Conservation (phyloP, 2,888 invertebrate genomes). For the Chrysolina haemoptera region DNA sequence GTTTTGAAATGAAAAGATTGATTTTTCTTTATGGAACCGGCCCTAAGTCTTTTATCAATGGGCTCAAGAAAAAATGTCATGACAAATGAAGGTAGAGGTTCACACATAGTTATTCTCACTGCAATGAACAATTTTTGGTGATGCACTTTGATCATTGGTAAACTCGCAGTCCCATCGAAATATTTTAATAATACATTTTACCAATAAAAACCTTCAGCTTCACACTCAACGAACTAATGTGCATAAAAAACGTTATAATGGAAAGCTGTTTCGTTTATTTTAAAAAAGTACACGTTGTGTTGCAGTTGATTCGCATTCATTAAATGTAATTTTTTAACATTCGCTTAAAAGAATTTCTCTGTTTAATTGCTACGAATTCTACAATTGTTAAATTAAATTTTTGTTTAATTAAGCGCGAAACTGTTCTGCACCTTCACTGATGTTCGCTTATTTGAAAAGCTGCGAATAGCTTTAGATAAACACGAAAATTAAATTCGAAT, state of each 20-base stretch:
- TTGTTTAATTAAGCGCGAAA: slow-evolving; percentile 38
- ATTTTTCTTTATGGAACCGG: too few species aligned
- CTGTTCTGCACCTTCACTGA: slow-evolving; percentile 24
- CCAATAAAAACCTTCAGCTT: not conserved
- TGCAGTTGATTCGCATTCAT: slow-evolving; percentile 9
- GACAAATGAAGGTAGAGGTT: too few species aligned
- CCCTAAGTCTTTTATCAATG: too few species aligned
- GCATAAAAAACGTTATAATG: not conserved
- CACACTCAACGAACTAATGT: not conserved
- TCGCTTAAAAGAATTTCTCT: slow-evolving; percentile 11
- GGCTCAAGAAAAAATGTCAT: too few species aligned
- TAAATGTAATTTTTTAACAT: slow-evolving; percentile 11
- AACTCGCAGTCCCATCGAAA: too few species aligned
- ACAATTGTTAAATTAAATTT: slow-evolving; percentile 39
- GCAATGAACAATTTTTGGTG: too few species aligned
- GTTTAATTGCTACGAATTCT: slow-evolving; percentile 33
- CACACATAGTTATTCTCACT: too few species aligned
- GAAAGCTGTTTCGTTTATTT: not conserved
- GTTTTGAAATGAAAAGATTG: too few species aligned
- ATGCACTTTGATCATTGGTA: too few species aligned
- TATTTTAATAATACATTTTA: too few species aligned
- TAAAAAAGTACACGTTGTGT: not conserved
- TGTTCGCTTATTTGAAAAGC: slow-evolving; percentile 29
- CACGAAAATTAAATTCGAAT: not conserved
- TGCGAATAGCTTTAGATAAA: not conserved